Percentiles rank a stretch among this genome's conserved stretches.
phyloP scores from a whole-genome alignment of 2,797 vertebrate genomes.

The Chanos chanos region DNA sequence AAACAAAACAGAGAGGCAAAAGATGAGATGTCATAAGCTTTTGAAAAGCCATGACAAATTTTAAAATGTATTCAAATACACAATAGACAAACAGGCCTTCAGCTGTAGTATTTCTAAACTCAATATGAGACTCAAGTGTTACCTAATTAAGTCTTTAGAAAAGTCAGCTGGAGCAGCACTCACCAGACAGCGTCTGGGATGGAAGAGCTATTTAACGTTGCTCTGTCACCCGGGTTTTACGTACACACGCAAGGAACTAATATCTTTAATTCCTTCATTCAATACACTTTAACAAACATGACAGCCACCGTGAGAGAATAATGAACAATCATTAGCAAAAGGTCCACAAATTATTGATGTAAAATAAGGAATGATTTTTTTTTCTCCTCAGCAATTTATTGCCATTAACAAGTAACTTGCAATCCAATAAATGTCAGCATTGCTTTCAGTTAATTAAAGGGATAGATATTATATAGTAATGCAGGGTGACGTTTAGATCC shows the following conservation, averaged over 20 bases:
- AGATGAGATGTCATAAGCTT: too few relatives aligned
- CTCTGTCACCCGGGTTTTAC: not conserved
- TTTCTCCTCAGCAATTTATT: conserved; percentile 82
- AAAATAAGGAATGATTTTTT: conserved; percentile 85
- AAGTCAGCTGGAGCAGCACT: too few relatives aligned
- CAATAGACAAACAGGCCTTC: too few relatives aligned
- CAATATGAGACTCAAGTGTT: too few relatives aligned
- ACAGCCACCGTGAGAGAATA: conserved; percentile 60
- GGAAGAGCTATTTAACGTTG: too few relatives aligned
- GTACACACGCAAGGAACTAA: conserved; percentile 2
- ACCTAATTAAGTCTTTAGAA: too few relatives aligned
- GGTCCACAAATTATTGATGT: conserved; percentile 79
- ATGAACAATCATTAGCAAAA: conserved; percentile 77
- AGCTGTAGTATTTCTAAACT: too few relatives aligned
- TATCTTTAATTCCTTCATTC: conserved; percentile 43
- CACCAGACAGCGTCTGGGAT: too few relatives aligned
- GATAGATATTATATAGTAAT: conserved; percentile 97
- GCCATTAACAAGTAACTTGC: conserved; percentile 95
- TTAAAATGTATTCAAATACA: too few relatives aligned
- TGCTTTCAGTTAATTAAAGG: conserved; percentile 99
- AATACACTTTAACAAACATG: conserved; percentile 72
- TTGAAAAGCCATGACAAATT: too few relatives aligned
- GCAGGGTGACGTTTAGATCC: conserved; percentile 96
- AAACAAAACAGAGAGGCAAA: too few relatives aligned
- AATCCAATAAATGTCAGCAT: conserved; percentile 97